These are phyloP conservation scores for Paraescarpia echinospica DNA, from an alignment of 1,140 invertebrate genomes.

Conservation along the genomic window DNA sequence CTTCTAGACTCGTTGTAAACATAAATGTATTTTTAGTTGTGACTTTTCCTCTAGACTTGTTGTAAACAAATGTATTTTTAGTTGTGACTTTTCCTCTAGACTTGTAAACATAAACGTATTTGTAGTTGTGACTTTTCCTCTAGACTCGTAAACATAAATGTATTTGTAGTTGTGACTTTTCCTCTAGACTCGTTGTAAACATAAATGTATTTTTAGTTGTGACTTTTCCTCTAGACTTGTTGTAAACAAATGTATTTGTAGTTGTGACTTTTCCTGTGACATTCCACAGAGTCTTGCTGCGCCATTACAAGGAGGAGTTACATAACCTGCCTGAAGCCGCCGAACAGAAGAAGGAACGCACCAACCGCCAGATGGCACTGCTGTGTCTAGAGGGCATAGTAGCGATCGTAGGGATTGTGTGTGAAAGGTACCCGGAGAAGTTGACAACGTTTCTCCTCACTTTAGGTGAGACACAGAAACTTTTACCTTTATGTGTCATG, in stretches of 20 bases:
- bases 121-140: too few relatives aligned
- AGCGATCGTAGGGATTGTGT: slow-evolving; percentile 7
- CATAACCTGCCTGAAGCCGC: not conserved
- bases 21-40: too few relatives aligned
- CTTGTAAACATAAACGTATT: too few relatives aligned
- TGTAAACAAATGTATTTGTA: not conserved
- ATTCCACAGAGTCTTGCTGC: not conserved
- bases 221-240: too few relatives aligned
- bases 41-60: too few relatives aligned
- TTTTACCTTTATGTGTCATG: not conserved
- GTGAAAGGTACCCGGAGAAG: not conserved
- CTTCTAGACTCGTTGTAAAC: too few relatives aligned
- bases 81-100: too few relatives aligned
- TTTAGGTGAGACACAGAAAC: not conserved
- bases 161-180: too few relatives aligned
- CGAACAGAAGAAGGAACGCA: slow-evolving; percentile 16
- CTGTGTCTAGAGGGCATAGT: not conserved
- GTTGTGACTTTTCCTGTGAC: not conserved
- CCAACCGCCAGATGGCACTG: not conserved
- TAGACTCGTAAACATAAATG: too few relatives aligned
- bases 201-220: too few relatives aligned
- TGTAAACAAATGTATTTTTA: too few relatives aligned
- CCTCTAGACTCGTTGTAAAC: too few relatives aligned
- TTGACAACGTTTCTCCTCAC: not conserved
- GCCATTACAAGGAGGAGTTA: slow-evolving; percentile 15